Percentiles rank a stretch among this genome's conserved stretches.
phyloP scores from a whole-genome alignment of 2,888 invertebrate species.

The Oscheius myriophilus region DNA sequence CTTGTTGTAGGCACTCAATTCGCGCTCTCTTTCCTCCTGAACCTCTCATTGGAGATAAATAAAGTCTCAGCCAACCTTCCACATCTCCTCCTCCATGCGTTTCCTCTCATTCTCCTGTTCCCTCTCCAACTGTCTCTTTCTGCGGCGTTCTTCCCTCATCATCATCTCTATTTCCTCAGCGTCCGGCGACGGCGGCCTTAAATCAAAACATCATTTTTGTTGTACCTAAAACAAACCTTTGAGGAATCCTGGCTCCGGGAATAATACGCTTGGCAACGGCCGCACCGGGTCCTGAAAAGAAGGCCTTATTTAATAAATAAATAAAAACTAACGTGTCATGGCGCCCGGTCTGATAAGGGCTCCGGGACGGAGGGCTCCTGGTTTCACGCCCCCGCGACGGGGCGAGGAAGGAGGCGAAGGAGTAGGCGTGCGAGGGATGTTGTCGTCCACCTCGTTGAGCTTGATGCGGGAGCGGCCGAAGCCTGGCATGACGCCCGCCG shows the following conservation, averaged over 20 bases:
- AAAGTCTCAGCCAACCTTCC: neutral
- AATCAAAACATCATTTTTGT: no score
- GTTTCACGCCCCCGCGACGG: conserved; percentile 1
- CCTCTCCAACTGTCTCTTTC: neutral
- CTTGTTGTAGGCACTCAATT: conserved; percentile 1
- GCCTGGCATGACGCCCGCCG: conserved; percentile 8
- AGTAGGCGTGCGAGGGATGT: conserved; percentile 25
- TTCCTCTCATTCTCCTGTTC: conserved; percentile 6
- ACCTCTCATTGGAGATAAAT: neutral
- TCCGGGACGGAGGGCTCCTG: conserved; percentile 4
- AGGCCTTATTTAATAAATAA: neutral
- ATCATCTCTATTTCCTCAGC: conserved; percentile 16
- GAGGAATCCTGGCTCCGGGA: conserved; percentile 20
- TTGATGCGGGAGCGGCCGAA: neutral
- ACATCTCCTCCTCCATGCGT: neutral
- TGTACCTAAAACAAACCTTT: no score
- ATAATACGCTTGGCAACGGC: neutral
- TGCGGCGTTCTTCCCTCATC: conserved; percentile 13
- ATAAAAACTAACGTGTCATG: neutral
- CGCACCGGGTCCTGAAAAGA: neutral
- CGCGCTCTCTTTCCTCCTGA: neutral
- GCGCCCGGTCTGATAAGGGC: conserved; percentile 1
- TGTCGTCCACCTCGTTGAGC: conserved; percentile 15
- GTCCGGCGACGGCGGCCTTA: conserved; percentile 3
- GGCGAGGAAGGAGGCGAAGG: conserved; percentile 4